Percentiles rank a stretch among this genome's conserved stretches.
Evolutionary conservation across 2,113 vertebrate genomes (phyloP).

Genomic region (Labeo catla): DNA sequence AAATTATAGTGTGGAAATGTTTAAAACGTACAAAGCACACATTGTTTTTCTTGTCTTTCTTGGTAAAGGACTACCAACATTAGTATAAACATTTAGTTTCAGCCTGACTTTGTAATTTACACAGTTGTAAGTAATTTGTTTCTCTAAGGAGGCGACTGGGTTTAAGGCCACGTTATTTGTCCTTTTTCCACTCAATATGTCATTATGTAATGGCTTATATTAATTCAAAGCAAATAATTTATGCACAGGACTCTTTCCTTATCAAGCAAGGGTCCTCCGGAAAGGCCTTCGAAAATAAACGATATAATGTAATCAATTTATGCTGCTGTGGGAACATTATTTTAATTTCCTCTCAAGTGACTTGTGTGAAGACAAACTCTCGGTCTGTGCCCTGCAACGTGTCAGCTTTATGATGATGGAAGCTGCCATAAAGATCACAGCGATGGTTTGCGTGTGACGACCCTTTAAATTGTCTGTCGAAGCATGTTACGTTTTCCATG

Average conservation of each 20-base stretch:
- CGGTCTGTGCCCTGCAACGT: slow-evolving; percentile 4
- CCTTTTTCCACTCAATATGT: slow-evolving; percentile 42
- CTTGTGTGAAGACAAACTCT: slow-evolving; percentile 61
- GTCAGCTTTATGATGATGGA: slow-evolving; percentile 32
- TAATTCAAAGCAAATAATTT: slow-evolving; percentile 68
- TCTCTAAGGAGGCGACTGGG: slow-evolving; percentile 66
- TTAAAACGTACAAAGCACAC: neutral
- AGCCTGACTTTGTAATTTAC: slow-evolving; percentile 60
- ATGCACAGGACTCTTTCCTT: slow-evolving; percentile 36
- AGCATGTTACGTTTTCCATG: slow-evolving; percentile 9
- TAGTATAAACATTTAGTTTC: slow-evolving; percentile 32
- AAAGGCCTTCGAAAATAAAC: slow-evolving; percentile 75
- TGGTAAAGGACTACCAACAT: neutral
- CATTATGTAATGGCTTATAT: slow-evolving; percentile 53
- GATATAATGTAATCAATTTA: slow-evolving; percentile 69
- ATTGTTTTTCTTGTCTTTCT: neutral
- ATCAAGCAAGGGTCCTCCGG: slow-evolving; percentile 54
- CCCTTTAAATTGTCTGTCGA: neutral
- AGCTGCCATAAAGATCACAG: slow-evolving; percentile 12
- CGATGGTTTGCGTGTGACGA: neutral
- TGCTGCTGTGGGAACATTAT: slow-evolving; percentile 72
- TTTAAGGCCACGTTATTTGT: slow-evolving; percentile 61
- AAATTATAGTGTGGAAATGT: neutral
- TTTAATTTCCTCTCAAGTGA: slow-evolving; percentile 71
- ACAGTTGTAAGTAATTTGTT: slow-evolving; percentile 67